These are phyloP conservation scores for Chitala chitala DNA, from an alignment of 2,113 vertebrate genomes.

Conservation along the genomic window DNA sequence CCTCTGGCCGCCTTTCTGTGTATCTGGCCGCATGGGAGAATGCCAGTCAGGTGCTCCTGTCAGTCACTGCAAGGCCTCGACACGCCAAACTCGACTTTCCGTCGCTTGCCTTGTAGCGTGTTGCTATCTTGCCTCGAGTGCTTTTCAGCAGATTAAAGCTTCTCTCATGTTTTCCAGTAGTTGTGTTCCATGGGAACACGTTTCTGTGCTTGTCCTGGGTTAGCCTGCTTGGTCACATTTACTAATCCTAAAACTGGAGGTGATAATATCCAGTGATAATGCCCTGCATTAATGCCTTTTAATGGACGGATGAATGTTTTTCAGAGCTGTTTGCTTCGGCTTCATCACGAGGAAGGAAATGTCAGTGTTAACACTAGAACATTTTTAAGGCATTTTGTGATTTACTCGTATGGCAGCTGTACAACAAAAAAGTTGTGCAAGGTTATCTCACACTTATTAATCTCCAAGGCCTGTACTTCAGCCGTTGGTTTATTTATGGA, in stretches of 20 bases:
- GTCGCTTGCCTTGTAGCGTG: not conserved
- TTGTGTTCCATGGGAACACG: no score
- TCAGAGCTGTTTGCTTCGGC: not conserved
- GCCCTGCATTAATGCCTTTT: not conserved
- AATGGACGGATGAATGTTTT: not conserved
- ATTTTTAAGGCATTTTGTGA: not conserved
- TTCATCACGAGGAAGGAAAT: not conserved
- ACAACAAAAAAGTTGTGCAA: no score
- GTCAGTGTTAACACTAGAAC: not conserved
- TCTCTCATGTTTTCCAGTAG: no score
- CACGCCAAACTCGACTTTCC: not conserved
- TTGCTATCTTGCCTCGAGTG: not conserved
- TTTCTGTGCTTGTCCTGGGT: no score
- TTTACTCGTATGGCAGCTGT: no score
- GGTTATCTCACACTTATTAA: not conserved
- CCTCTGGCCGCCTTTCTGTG: not conserved
- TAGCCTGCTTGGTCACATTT: no score
- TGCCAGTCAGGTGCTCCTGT: slow-evolving; percentile 23
- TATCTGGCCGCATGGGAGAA: not conserved
- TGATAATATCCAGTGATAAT: not conserved
- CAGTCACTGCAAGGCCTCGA: not conserved
- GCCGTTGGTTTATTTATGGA: not conserved
- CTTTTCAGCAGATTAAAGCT: not conserved
- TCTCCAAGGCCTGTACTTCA: not conserved
- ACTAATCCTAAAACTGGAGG: no score